Conservation (phyloP, 2,888 invertebrate species). For the Sinohyriopsis cumingii region DNA sequence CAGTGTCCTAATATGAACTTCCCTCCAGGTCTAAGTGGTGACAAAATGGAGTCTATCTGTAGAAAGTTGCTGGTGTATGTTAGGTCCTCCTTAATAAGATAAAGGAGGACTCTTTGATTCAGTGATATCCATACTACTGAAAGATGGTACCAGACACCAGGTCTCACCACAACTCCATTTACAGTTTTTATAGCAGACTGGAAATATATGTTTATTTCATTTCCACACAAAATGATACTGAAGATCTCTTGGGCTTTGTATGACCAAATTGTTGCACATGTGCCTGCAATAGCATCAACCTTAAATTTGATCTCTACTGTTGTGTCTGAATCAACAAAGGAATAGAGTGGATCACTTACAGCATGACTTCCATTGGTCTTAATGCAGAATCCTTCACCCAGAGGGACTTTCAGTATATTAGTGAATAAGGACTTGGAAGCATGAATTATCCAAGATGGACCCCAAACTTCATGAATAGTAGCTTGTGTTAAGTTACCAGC, state of each 20-base stretch:
- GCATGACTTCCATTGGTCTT: conserved; percentile 24
- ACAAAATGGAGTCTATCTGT: background rate
- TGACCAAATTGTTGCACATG: conserved; percentile 47
- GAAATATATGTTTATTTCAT: conserved; percentile 20
- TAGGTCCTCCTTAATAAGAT: conserved; percentile 27
- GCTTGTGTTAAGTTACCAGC: conserved; percentile 19
- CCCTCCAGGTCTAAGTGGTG: conserved; percentile 44
- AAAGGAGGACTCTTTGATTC: conserved; percentile 23
- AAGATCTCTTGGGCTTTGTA: conserved; percentile 27
- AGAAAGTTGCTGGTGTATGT: conserved; percentile 19
- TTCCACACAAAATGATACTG: conserved; percentile 34
- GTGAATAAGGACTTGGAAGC: conserved; percentile 24
- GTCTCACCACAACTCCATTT: conserved; percentile 26
- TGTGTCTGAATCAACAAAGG: conserved; percentile 38
- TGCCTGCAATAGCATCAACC: conserved; percentile 8
- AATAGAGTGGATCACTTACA: conserved; percentile 23
- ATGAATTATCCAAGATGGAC: conserved; percentile 34
- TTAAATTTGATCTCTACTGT: conserved; percentile 52
- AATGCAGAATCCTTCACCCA: conserved; percentile 36
- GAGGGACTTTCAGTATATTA: conserved; percentile 12
- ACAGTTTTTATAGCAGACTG: conserved; percentile 11
- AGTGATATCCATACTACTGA: conserved; percentile 39
- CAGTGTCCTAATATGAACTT: conserved; percentile 47
- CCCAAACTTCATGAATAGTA: conserved; percentile 37
- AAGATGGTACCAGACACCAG: conserved; percentile 50